Evolutionary conservation across 2,888 invertebrate genomes (phyloP), one percentile per base, ranked within the genome.

Genomic region (Fragum whitleyi): DNA sequence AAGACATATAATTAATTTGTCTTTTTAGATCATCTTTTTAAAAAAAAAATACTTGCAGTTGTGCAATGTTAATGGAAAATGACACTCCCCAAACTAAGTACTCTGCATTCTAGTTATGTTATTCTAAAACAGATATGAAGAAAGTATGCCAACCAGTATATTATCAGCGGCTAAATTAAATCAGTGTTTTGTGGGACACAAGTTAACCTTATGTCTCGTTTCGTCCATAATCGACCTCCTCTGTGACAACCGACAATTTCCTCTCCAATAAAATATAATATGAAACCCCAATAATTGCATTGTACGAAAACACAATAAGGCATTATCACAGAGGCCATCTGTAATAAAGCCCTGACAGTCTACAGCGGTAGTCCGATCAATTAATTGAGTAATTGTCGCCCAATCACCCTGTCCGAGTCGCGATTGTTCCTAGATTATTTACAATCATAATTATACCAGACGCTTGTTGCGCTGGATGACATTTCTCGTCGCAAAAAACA

Each of bases 401-500:
- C 62, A 62, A 62, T 62, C 62, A 36, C 28, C 36, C 21, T 19
- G 62, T 32, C 32, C 32, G 29, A 29, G 32, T 36, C 62, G 42
- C 65, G 65, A 65, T 65, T 42, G 65, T 65, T 65, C 65, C 65
- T 65, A 65, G 65, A 42, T 65, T 65, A 65, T 65, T 65, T 65
- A 65, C 42, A 7, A 14, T 42, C 42, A 65, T 65, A 65, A 65
- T 65, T 65, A 65, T 65, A 42, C n/a, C 23, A 65, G 65, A 65
- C 1, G 21, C 65, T 65, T 65, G 65, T 65, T 65, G 65, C 65
- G 65, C 65, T 14, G 39, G 65, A n/a, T 65, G 65, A 39, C 65
- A 42, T 65, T 65, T 23, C 42, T 42, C 42, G 65, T 65, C 42
- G 23, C 65, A 39, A 65, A 65, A 42, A 65, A 42, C 65, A 65